Conservation (phyloP, 2,113 vertebrate species). For the Rissa tridactyla region DNA sequence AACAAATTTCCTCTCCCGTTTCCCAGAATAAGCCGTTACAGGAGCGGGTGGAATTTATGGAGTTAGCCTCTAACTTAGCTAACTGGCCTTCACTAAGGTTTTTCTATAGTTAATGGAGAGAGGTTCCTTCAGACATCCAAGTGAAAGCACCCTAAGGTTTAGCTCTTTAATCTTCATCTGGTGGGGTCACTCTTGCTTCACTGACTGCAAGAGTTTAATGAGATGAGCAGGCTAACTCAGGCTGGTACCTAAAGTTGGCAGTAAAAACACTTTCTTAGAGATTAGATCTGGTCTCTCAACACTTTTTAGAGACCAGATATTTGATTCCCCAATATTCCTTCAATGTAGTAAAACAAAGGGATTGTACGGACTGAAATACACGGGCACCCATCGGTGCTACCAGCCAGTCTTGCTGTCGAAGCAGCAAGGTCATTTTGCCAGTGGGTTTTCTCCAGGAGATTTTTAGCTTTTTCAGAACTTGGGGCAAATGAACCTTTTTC, state of each 20-base stretch:
- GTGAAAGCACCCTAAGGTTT: neutral
- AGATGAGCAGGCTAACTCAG: neutral
- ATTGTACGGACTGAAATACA: neutral
- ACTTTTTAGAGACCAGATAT: neutral
- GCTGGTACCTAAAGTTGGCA: neutral
- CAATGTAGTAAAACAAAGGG: neutral
- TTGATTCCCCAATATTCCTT: neutral
- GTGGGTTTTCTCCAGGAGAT: neutral
- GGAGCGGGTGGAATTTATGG: neutral
- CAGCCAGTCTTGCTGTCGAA: neutral
- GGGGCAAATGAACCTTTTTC: neutral
- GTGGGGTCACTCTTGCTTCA: constrained; percentile 47
- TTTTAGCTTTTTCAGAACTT: neutral
- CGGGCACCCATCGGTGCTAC: rapidly evolving
- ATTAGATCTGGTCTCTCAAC: neutral
- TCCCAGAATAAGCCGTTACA: neutral
- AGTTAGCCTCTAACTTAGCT: neutral
- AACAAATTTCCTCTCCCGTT: neutral
- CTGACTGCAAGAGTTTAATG: neutral
- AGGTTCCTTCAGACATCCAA: neutral
- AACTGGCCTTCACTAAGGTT: neutral
- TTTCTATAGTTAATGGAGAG: neutral
- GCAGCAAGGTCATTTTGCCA: neutral
- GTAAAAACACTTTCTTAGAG: neutral
- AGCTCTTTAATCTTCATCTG: constrained; percentile 18